Evolutionary conservation across 2,888 invertebrate species (phyloP).

Genomic region (Sinhomidia bicolor): DNA sequence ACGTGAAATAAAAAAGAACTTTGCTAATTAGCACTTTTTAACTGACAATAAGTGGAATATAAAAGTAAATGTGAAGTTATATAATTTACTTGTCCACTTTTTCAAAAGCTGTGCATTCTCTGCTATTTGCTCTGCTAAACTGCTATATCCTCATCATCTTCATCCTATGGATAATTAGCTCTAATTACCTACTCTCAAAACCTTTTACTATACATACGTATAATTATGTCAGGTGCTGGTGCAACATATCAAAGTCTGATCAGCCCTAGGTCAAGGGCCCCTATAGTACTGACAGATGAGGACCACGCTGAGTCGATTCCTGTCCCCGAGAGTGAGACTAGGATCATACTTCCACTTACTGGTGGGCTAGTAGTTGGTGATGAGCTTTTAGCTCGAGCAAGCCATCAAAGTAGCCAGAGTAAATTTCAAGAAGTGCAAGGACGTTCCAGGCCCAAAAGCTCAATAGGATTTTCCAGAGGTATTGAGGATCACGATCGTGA

Average conservation of each 20-base stretch:
- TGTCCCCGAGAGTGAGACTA: conserved; percentile 46
- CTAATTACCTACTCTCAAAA: conserved; percentile 30
- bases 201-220: background rate
- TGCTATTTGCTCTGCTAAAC: background rate
- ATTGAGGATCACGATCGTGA: conserved; percentile 41
- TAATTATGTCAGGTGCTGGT: conserved; percentile 68
- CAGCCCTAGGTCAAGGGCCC: conserved; percentile 79
- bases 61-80: conserved; percentile 13
- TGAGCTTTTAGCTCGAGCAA: conserved; percentile 23
- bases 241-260: conserved; percentile 77
- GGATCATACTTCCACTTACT: conserved; percentile 45
- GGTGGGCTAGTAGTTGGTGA: conserved; percentile 60
- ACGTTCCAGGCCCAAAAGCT: conserved; percentile 72
- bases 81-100: conserved; percentile 16
- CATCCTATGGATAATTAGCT: conserved; percentile 10
- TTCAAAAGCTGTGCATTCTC: conserved; percentile 8
- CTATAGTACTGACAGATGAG: conserved; percentile 77
- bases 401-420: background rate
- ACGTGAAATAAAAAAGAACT: conserved; percentile 22
- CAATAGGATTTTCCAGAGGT: conserved; percentile 57
- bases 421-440: conserved; percentile 63
- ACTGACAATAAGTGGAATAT: conserved; percentile 27
- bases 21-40: conserved; percentile 35
- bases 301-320: conserved; percentile 64
- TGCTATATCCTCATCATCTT: background rate